phyloP scores from a whole-genome alignment of 2,797 vertebrate species.

The Aphelocoma californica region DNA sequence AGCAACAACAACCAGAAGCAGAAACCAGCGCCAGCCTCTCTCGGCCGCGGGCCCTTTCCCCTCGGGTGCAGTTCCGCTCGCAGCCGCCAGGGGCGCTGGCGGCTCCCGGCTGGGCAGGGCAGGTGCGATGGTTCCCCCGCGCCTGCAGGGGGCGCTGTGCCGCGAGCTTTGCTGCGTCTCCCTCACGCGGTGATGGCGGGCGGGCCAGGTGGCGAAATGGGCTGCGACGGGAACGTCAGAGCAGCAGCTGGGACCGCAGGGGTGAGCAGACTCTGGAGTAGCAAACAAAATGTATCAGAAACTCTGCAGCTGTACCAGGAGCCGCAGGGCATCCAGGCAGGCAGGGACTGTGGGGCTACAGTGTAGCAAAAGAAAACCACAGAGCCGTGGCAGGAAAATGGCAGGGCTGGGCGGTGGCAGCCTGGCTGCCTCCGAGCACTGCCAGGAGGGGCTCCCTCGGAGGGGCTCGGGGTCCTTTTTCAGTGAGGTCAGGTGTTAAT shows the following conservation, averaged over 20 bases:
- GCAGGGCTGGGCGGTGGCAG: background rate
- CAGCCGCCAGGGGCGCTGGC: background rate
- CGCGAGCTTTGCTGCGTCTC: rapidly evolving
- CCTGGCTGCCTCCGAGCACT: rapidly evolving
- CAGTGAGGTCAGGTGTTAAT: background rate
- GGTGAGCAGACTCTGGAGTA: background rate
- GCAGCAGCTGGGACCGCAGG: rapidly evolving
- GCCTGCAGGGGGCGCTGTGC: background rate
- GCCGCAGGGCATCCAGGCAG: rapidly evolving
- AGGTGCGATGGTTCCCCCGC: too few species aligned
- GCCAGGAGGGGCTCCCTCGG: background rate
- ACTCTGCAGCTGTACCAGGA: background rate
- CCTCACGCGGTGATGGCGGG: background rate
- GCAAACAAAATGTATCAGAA: background rate
- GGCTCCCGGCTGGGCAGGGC: background rate
- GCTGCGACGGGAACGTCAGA: rapidly evolving
- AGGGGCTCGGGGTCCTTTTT: background rate
- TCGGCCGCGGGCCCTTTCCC: rapidly evolving
- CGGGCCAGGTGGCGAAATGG: rapidly evolving
- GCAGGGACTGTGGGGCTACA: background rate
- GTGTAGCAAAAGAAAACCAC: rapidly evolving
- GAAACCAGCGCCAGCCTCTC: rapidly evolving
- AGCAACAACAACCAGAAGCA: background rate
- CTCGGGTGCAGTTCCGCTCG: rapidly evolving
- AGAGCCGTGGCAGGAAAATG: background rate